Conservation (phyloP, 2,888 invertebrate genomes). For the Crioceris asparagi region DNA sequence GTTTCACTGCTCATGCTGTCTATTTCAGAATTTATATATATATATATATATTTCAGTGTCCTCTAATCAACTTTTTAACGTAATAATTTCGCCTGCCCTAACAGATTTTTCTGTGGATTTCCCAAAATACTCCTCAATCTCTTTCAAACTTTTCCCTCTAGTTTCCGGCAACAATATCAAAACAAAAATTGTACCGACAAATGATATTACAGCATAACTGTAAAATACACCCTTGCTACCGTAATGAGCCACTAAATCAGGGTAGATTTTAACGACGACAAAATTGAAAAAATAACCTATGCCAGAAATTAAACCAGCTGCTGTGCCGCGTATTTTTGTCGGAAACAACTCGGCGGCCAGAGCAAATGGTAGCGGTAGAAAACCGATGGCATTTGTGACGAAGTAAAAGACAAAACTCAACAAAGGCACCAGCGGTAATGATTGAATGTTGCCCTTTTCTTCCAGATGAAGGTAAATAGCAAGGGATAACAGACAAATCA, state of each 20-base stretch:
- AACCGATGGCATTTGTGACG: slow-evolving; percentile 43
- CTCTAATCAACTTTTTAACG: no score
- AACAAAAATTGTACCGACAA: slow-evolving; percentile 42
- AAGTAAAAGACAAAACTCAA: slow-evolving; percentile 40
- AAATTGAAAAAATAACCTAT: slow-evolving; percentile 44
- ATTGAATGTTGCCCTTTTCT: slow-evolving; percentile 19
- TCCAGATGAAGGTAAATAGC: slow-evolving; percentile 36
- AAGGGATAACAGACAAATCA: slow-evolving; percentile 42
- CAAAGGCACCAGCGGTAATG: slow-evolving; percentile 35
- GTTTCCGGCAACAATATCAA: slow-evolving; percentile 42
- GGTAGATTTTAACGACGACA: slow-evolving; percentile 42
- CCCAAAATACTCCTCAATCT: slow-evolving; percentile 42
- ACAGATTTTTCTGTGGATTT: no score
- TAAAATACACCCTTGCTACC: slow-evolving; percentile 41
- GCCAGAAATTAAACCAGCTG: slow-evolving; percentile 41
- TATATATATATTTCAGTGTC: no score
- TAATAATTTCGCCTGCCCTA: no score
- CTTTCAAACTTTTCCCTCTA: slow-evolving; percentile 41
- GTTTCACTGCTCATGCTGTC: no score
- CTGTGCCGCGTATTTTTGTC: slow-evolving; percentile 41
- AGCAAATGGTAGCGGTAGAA: slow-evolving; percentile 46
- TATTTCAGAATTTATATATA: no score
- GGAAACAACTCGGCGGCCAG: slow-evolving; percentile 48
- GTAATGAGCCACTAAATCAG: slow-evolving; percentile 35
- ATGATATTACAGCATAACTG: slow-evolving; percentile 39